These are phyloP conservation scores for Mechanitis messenoides DNA, from an alignment of 2,888 invertebrate species.

Conservation along the genomic window DNA sequence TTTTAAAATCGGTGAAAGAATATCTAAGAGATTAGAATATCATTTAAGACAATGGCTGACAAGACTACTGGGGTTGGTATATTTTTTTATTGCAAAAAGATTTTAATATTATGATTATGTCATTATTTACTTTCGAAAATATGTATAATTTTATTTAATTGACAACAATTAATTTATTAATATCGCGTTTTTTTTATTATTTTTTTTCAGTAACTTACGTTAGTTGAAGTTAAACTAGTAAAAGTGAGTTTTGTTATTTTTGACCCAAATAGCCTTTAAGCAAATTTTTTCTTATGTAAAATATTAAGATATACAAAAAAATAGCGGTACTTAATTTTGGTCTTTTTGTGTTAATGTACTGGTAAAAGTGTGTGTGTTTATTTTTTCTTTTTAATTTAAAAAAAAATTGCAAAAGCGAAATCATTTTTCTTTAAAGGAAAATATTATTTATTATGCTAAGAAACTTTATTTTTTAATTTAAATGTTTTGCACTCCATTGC, in stretches of 20 bases:
- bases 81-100: constrained; percentile 14
- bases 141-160: too few relatives aligned
- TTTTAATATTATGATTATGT: not conserved
- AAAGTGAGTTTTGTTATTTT: too few relatives aligned
- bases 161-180: not conserved
- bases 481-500: not conserved
- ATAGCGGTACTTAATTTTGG: not conserved
- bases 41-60: constrained; percentile 39
- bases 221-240: too few relatives aligned
- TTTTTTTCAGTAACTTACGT: not conserved
- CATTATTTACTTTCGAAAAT: not conserved
- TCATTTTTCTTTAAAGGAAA: not conserved
- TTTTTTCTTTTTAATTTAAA: not conserved
- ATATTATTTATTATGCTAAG: not conserved
- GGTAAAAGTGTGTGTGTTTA: not conserved
- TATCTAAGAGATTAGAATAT: not conserved
- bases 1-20: not conserved
- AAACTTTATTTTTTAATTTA: not conserved
- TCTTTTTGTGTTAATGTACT: not conserved
- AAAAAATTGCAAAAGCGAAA: constrained; percentile 1
- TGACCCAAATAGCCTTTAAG: too few relatives aligned
- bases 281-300: too few relatives aligned
- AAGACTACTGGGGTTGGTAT: constrained; percentile 47
- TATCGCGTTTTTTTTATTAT: not conserved
- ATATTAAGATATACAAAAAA: too few relatives aligned